Evolutionary conservation across 2,888 invertebrate genomes (phyloP), one percentile per base, ranked within the genome.

Genomic region (Lasiommata megera): DNA sequence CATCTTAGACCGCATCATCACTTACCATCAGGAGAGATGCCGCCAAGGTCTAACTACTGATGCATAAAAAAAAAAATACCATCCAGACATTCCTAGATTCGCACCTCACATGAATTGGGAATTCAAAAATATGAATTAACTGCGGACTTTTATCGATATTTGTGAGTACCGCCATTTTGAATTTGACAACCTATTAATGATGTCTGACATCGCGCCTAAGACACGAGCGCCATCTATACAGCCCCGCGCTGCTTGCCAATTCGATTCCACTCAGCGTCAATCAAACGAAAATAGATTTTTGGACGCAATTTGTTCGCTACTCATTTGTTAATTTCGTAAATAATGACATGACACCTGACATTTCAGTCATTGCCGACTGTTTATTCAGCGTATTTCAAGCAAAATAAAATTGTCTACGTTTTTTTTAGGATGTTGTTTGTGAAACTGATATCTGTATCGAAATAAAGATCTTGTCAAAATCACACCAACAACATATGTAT

Each of bases 171-270:
- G 62, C 11, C 44, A 44, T 31, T 63, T 66, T 67, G 67, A 71
- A 70, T 68, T 73, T 75, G 77, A 77, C 76, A 75, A 67, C 71
- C 70, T 69, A 74, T 73, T 76, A 77, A 76, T 74, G 77, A 76
- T 67, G 65, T 69, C 69, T 60, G 73, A 72, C 73, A 65, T 64
- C 63, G 63, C 56, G 64, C 57, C 62, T 53, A 58, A 55, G 66
- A 61, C 62, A 54, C 58, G 60, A 68, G 65, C 71, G 70, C 72
- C 71, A 71, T 71, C 71, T 73, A 69, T 66, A 63, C 64, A 55
- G 55, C 47, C 72, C 71, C 67, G 65, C 61, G 52, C 65, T 63
- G 63, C 65, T 69, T 67, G 73, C 74, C 76, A 72, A 74, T 75
- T 72, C 71, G 70, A 74, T 77, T 72, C 67, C 63, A 63, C 69